These are phyloP conservation scores for Tyrophagus putrescentiae DNA, from an alignment of 1,140 invertebrate species.

Conservation along the genomic window DNA sequence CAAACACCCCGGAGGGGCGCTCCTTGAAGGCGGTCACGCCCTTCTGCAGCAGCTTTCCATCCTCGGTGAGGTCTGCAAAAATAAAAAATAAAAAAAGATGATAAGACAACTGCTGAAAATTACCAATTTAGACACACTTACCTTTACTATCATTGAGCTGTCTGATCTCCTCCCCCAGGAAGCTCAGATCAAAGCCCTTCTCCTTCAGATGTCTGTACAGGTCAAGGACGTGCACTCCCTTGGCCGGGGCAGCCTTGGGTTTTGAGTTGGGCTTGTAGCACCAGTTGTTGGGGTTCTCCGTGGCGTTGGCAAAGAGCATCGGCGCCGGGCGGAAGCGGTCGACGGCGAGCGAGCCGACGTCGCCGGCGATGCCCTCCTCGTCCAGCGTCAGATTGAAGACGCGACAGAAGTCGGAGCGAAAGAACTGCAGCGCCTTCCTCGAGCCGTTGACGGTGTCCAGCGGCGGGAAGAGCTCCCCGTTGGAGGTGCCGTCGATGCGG, in stretches of 20 bases:
- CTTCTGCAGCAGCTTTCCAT: background rate
- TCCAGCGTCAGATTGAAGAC: conserved; percentile 1
- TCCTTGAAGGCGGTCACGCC: background rate
- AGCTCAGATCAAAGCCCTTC: background rate
- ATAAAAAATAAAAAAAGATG: background rate
- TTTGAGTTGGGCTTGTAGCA: conserved; percentile 19
- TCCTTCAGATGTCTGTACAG: background rate
- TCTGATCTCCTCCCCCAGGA: background rate
- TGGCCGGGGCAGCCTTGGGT: background rate
- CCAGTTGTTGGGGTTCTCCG: conserved; percentile 20
- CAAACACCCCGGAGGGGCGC: conserved; percentile 23
- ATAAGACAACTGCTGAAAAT: background rate
- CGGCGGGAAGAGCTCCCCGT: conserved; percentile 22
- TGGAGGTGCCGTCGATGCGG: conserved; percentile 9
- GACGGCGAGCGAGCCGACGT: background rate
- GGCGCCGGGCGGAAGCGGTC: conserved; percentile 13
- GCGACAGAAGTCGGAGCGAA: conserved; percentile 24
- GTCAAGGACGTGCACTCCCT: background rate
- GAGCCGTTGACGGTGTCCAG: background rate
- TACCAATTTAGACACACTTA: background rate
- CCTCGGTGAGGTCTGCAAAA: conserved; percentile 5
- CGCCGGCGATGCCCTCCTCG: background rate
- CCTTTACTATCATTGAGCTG: background rate
- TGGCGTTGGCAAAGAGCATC: conserved; percentile 14
- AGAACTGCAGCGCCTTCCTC: conserved; percentile 14